Evolutionary conservation across 2,888 invertebrate genomes (phyloP), one percentile per base, ranked within the genome.

Genomic region (Phymatocera aterrima): DNA sequence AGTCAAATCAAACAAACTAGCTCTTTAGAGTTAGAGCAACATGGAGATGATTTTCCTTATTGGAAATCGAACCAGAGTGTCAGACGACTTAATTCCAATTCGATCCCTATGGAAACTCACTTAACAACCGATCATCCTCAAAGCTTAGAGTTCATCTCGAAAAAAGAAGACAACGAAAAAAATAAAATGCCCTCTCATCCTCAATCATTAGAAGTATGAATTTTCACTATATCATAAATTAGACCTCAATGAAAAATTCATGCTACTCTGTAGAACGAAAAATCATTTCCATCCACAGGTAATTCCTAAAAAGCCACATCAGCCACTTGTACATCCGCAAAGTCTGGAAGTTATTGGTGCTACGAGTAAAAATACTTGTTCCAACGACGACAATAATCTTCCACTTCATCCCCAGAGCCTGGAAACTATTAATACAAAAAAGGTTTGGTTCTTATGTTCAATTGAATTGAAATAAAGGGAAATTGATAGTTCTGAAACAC

Each of bases 331-430:
- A 78, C 90, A 90, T 83, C 90, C 90, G 1, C 90, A 90, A 83
- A 90, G 90, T 86, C 86, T 90, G 31, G 90, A 90, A 83, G 89
- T 87, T 46, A 90, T 90, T 82, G 89, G 89, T 70, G 88, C 90
- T 64, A 85, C 83, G 61, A 89, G 81, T 81, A 90, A 90, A 84
- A 89, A 89, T 80, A 82, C 87, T 28, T 88, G 83, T 81, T 83
- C 86, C 43, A 87, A 88, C 18, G 89, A 90, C 82, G 90, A 90
- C 85, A 90, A 90, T 80, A 94, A 95, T 88, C 91, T 96, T 85
- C 94, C 95, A n/a, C 94, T 95, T 21, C 96, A 96, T 91, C 96
- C 96, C 0, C 96, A 96, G 86, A 96, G 96, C 88, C 94, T 95
- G 61, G 96, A 96, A 89, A 94, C 95, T 5, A 96, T 96, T 43